Percentiles rank a stretch among this genome's conserved stretches.
These are phyloP conservation scores for Tangara arthus DNA, from an alignment of 2,797 vertebrate genomes.

Conservation along the genomic window DNA sequence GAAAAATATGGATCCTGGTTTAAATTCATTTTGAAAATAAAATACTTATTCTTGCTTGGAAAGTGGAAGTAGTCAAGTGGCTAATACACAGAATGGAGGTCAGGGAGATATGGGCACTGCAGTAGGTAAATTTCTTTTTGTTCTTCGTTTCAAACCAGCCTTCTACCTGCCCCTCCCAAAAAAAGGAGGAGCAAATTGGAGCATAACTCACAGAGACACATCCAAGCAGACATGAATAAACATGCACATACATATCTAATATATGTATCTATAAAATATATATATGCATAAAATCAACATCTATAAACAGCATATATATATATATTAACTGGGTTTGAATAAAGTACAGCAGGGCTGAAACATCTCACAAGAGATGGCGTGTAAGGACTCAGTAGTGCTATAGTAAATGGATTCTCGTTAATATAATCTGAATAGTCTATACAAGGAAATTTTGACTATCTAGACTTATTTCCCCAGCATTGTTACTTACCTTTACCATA, in stretches of 20 bases:
- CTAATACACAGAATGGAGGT: neutral
- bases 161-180: fast-evolving
- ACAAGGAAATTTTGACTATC: neutral
- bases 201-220: neutral
- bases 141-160: neutral
- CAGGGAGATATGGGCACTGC: neutral
- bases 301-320: neutral
- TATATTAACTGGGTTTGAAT: neutral
- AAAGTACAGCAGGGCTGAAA: neutral
- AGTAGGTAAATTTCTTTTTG: neutral
- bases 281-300: no score
- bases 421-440: neutral
- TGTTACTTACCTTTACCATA: neutral
- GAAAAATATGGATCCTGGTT: neutral
- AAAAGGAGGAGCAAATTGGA: neutral
- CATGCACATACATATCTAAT: neutral
- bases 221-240: neutral
- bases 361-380: neutral
- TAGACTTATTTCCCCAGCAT: neutral
- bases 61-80: neutral
- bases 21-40: neutral
- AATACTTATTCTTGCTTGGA: neutral
- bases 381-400: neutral
- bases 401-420: neutral
- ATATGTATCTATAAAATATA: neutral